Evolutionary conservation across 2,888 invertebrate genomes (phyloP).

Genomic region (Epistrophella euchroma): DNA sequence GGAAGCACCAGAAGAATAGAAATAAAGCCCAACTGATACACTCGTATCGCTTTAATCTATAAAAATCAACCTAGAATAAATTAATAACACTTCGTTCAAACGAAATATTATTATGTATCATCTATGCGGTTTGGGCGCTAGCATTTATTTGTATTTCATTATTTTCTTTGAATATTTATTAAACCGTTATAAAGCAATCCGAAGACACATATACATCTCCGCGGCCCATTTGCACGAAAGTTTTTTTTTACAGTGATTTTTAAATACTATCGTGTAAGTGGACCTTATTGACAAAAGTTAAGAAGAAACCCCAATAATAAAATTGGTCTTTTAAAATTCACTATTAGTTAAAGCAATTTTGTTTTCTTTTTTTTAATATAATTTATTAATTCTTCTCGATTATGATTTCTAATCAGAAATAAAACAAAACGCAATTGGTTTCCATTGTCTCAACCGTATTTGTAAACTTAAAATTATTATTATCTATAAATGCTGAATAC

Average conservation of each 20-base stretch:
- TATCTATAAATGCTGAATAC: constrained; percentile 21
- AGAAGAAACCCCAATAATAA: not conserved
- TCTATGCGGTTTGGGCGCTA: constrained; percentile 44
- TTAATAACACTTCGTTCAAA: constrained; percentile 11
- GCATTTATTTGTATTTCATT: constrained; percentile 56
- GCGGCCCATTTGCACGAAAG: not conserved
- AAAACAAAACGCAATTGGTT: constrained; percentile 39
- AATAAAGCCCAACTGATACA: constrained; percentile 33
- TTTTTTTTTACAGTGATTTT: not conserved
- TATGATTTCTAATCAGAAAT: constrained; percentile 29
- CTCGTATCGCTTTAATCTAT: constrained; percentile 13
- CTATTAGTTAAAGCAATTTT: constrained; percentile 44
- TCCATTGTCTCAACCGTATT: constrained; percentile 42
- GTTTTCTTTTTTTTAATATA: constrained; percentile 20
- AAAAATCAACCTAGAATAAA: constrained; percentile 25
- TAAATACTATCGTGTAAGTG: not conserved
- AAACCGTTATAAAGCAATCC: constrained; percentile 19
- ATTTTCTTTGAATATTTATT: constrained; percentile 54
- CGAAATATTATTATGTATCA: constrained; percentile 35
- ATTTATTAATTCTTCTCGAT: constrained; percentile 40
- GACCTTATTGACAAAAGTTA: not conserved
- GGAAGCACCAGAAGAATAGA: constrained; percentile 41
- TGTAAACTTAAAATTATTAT: constrained; percentile 18
- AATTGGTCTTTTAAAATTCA: constrained; percentile 4
- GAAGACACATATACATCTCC: constrained; percentile 9